These are phyloP conservation scores for Branchellion lobata DNA, from an alignment of 2,888 invertebrate species.

Conservation along the genomic window DNA sequence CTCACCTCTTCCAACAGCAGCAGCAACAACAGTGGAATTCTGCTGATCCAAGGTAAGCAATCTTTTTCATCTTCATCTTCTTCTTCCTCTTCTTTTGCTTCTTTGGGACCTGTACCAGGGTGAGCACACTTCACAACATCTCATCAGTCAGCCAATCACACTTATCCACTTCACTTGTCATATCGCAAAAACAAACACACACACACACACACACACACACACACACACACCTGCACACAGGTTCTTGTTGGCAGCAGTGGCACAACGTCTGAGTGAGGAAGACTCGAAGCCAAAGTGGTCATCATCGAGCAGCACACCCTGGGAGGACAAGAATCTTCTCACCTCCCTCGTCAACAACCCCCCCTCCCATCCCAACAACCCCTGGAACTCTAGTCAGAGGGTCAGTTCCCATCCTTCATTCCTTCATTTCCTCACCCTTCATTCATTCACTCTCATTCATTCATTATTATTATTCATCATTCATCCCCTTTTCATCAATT, in stretches of 20 bases:
- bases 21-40: conserved; percentile 7
- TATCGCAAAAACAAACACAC: no score
- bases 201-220: no score
- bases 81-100: no score
- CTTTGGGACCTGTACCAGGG: no score
- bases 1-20: neutral
- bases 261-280: conserved; percentile 24
- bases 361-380: neutral
- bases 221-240: neutral
- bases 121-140: no score
- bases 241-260: conserved; percentile 20
- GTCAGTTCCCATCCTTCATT: conserved; percentile 2
- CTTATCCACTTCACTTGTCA: no score
- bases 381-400: conserved; percentile 39
- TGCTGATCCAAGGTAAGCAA: neutral
- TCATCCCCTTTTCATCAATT: no score
- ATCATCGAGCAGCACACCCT: neutral
- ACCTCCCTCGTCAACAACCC: neutral
- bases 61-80: neutral
- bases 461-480: neutral
- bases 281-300: neutral
- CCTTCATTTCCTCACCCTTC: neutral
- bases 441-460: neutral
- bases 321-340: conserved; percentile 11
- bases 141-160: no score